Base-by-base conservation (phyloP, 1,140 invertebrate genomes). In the Ceratoteleas bidentatus region DNA sequence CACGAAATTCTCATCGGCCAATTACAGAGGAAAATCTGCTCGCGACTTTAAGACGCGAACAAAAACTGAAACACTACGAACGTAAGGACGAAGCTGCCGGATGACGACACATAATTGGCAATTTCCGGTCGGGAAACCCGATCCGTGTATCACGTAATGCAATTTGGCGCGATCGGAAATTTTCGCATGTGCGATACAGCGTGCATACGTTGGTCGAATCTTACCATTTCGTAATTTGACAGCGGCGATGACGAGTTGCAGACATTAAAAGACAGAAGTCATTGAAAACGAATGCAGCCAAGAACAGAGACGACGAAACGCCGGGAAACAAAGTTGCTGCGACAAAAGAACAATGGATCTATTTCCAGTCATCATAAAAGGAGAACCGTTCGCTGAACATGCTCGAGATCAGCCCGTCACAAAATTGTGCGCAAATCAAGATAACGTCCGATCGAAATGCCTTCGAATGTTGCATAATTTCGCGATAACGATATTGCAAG, bases 301-400 rank as follows among this genome's bases (percentile, higher is more conserved):
- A 47, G 6, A 36, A 36, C n/a, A 38, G 52, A 9, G n/a, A 10
- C 2, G 58, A 15, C n/a, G 32, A 11, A 49, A 7, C 10, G 36
- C 24, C 16, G 15, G 15, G 57, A 66, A 66, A 79, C 75, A 73
- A 79, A 79, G 76, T 73, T 62, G 54, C 68, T 73, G 61, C 62
- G 69, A 53, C 69, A 56, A 73, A 73, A 73, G 76, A 79, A 79
- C 76, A 79, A 79, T 79, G 61, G 68, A 73, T 73, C 49, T 73
- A 47, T 68, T 79, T 69, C 68, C 76, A 61, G 65, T 65, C 54
- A 38, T 75, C 61, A 61, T 53, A 53, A 36, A 50, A 40, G 50
- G 15, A 47, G 56, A 53, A 40, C 40, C 24, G 24, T 52, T 14
- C 56, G 9, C 54, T 13, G 11, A 3, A 56, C 45, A 45, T 52